Evolutionary conservation across 2,888 invertebrate genomes (phyloP), one percentile per base, ranked within the genome.

Genomic region (Alsophila aescularia): DNA sequence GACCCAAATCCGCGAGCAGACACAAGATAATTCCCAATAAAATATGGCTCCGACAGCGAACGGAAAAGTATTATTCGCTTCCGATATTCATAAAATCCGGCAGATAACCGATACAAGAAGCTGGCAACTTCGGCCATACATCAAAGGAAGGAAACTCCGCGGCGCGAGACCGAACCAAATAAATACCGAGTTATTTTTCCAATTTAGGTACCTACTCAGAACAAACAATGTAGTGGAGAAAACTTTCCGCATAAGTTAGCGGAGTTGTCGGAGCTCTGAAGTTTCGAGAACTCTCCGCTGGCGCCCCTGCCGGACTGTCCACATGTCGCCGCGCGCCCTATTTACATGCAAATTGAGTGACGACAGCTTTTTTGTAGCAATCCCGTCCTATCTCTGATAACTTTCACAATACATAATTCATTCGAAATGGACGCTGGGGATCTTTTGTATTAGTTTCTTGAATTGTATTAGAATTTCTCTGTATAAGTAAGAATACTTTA

Each of bases 261-360:
- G 8, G 31, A 42, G 39, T 42, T 45, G n/a, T 18, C 13, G 32
- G 13, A 9, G 10, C 27, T 27, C 27, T 18, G 41, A 58, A 70
- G 57, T 67, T 69, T 50, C 44, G 43, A 60, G 64, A 62, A 58
- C 64, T 66, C 64, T 66, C 67, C 14, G 39, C 35, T 15, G 36
- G 55, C 6, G 12, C 62, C 60, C 64, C 69, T 60, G 65, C 61
- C 60, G 64, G 73, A 67, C 64, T 24, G 66, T 71, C 79, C 83
- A 82, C 77, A 83, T 83, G 83, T 79, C 75, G 67, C 64, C 57
- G 62, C 62, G 13, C 40, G 50, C 56, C 61, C 74, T 75, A 86
- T 87, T 86, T 85, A 74, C 79, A 86, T 87, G 85, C 70, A 85
- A 85, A 87, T 87, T 77, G 70, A 59, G 62, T 64, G 68, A 58